Evolutionary conservation across 2,888 invertebrate species (phyloP).

Genomic region (Thereva nobilitata): DNA sequence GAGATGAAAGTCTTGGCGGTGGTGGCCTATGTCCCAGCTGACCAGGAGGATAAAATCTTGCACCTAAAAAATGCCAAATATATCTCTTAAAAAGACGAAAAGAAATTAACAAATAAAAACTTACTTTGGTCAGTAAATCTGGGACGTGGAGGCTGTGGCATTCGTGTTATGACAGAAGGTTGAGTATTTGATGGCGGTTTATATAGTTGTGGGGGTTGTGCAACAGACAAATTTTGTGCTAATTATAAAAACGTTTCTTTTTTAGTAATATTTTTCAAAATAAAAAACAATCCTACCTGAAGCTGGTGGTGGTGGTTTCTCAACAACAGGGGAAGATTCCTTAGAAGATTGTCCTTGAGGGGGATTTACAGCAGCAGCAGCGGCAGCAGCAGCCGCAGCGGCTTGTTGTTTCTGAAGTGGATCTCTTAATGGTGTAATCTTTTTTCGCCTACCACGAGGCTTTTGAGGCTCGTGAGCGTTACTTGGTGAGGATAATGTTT

Average conservation of each 20-base stretch:
- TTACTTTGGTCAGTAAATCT: slow-evolving; percentile 47
- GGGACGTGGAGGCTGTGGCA: slow-evolving; percentile 59
- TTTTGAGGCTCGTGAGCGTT: slow-evolving; percentile 44
- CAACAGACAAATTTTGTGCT: slow-evolving; percentile 53
- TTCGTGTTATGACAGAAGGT: slow-evolving; percentile 66
- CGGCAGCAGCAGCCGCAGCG: slow-evolving; percentile 62
- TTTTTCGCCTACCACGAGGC: slow-evolving; percentile 57
- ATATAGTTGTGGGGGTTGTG: slow-evolving; percentile 61
- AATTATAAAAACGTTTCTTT: background rate
- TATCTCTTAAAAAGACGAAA: background rate
- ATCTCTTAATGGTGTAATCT: slow-evolving; percentile 57
- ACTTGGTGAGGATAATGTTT: slow-evolving; percentile 37
- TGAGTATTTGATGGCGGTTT: slow-evolving; percentile 57
- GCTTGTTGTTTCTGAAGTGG: slow-evolving; percentile 59
- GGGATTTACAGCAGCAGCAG: slow-evolving; percentile 47
- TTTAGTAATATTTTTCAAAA: background rate
- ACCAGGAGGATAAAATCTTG: slow-evolving; percentile 40
- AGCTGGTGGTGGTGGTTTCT: slow-evolving; percentile 15
- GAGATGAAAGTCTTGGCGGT: slow-evolving; percentile 23
- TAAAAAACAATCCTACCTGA: slow-evolving; percentile 3
- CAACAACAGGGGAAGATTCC: slow-evolving; percentile 31
- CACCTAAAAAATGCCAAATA: slow-evolving; percentile 23
- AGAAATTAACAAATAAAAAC: slow-evolving; percentile 27
- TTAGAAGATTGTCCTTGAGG: slow-evolving; percentile 27
- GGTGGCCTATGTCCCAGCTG: slow-evolving; percentile 34